Conservation (phyloP, 2,113 vertebrate genomes). For the Antigone vipio region DNA sequence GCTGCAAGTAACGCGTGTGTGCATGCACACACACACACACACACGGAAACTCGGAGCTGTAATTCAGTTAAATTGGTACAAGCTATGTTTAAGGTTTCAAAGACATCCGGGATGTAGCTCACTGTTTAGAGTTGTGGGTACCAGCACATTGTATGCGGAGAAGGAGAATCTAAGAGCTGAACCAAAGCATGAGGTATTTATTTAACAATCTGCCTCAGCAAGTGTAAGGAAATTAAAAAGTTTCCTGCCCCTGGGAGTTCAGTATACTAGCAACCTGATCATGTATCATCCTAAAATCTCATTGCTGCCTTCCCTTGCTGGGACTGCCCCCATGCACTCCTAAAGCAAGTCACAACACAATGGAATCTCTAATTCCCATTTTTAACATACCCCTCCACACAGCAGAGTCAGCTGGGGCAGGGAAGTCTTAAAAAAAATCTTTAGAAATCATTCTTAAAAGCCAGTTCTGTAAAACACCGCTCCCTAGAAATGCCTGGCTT, state of each 20-base stretch:
- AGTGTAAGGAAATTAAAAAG: not conserved
- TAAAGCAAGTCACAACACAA: not conserved
- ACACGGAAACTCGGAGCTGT: not conserved
- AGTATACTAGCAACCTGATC: not conserved
- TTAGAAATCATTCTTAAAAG: not conserved
- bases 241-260: not conserved
- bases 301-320: not conserved
- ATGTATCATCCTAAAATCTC: not conserved
- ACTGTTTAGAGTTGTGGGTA: not conserved
- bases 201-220: not conserved
- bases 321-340: not conserved
- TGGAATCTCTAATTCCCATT: not conserved
- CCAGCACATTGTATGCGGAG: rapidly evolving
- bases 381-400: not conserved
- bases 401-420: not conserved
- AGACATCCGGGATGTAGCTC: not conserved
- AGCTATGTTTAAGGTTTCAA: not conserved
- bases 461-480: not conserved
- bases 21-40: not conserved
- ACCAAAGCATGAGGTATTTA: slow-evolving; percentile 2
- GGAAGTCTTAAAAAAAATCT: not conserved
- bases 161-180: not conserved
- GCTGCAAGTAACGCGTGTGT: not conserved
- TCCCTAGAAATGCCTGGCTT: not conserved
- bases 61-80: not conserved